Evolutionary conservation across 2,113 vertebrate genomes (phyloP), one percentile per base, ranked within the genome.

Genomic region (Corythaeola cristata): DNA sequence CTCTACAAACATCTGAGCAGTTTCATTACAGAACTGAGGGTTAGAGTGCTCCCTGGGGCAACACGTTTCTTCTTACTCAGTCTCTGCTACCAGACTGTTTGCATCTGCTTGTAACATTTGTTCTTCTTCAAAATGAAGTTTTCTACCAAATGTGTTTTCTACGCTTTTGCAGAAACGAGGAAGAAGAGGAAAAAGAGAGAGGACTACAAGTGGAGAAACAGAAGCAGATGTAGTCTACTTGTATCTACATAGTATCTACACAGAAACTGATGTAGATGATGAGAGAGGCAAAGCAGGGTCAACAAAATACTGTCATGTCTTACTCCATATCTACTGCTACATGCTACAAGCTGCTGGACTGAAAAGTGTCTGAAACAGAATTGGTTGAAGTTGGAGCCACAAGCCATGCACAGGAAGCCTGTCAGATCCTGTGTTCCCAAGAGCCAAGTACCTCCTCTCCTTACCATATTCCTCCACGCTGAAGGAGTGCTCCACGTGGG

Each of bases 391-490:
- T 15, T 26, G 15, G 26, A 85, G 56, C 26, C 49, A 55, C 62
- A 69, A 41, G 14, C 21, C 41, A 47, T 26, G 21, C 23, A 28
- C 6, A 32, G 52, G 71, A 88, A 72, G 45, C 47, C 21, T 55
- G 28, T 23, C 24, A 28, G 44, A 21, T 18, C 30, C 16, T 26
- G 22, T 44, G 22, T 33, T 67, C 16, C 47, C 56, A 49, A 74
- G 17, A 78, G 28, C 39, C 39, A 39, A 39, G 39, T 20, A 35
- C 23, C 21, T 50, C 22, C 32, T 90, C 44, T 71, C n/a, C 96
- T 81, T 98, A 98, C 98, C 98, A 1, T 98, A 98, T 96, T 98
- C 98, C 23, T 98, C 89, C 91, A 98, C 98, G 0, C 26, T 86
- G 94, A 98, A 98, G 35, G 32, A 6, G 26, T 97, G 97, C 22